Conservation (phyloP, 2,113 vertebrate species). For the Grallaria varia region DNA sequence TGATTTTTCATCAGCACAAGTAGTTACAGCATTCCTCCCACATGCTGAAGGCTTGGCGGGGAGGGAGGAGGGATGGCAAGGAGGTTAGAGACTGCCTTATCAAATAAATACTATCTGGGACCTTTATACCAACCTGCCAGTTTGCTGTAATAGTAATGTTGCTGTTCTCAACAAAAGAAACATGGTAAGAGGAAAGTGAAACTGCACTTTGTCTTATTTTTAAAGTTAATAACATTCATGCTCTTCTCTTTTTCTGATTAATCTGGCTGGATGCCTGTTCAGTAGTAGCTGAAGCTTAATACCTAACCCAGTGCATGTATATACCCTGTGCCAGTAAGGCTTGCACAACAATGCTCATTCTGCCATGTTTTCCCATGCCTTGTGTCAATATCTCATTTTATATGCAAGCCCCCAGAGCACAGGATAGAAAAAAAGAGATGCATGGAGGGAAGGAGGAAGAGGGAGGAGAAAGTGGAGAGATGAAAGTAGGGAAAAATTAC, state of each 20-base stretch:
- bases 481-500: neutral
- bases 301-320: neutral
- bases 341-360: neutral
- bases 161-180: neutral
- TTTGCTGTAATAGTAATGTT: slow-evolving; percentile 13
- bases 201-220: neutral
- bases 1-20: slow-evolving; percentile 70
- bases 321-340: neutral
- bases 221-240: slow-evolving; percentile 8
- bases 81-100: slow-evolving; percentile 32
- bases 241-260: slow-evolving; percentile 11
- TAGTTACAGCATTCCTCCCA: slow-evolving; percentile 70
- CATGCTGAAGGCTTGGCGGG: neutral
- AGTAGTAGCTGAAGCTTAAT: slow-evolving; percentile 13
- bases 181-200: neutral
- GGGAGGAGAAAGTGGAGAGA: neutral
- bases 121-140: slow-evolving; percentile 50
- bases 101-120: slow-evolving; percentile 35
- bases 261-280: slow-evolving; percentile 12
- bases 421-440: neutral
- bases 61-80: neutral
- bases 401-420: neutral
- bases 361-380: slow-evolving; percentile 24
- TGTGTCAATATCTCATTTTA: neutral
- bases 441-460: neutral